Conservation (phyloP, 2,888 invertebrate genomes). For the Lepidochrysops patricia region DNA sequence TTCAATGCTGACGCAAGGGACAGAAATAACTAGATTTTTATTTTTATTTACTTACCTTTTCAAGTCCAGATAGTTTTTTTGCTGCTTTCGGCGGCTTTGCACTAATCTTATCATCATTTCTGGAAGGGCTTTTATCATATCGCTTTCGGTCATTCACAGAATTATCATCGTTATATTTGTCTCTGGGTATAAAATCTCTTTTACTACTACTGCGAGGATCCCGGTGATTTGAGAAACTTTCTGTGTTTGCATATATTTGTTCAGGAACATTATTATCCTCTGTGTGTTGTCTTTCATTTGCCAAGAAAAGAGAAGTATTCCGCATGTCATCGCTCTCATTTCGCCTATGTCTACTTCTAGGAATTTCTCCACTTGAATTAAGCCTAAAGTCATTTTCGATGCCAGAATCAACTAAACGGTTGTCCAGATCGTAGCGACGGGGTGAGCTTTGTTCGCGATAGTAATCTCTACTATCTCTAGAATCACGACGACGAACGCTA, state of each 20-base stretch:
- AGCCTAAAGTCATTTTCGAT: conserved; percentile 87
- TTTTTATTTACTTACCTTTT: conserved; percentile 72
- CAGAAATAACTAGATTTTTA: not conserved
- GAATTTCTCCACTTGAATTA: conserved; percentile 77
- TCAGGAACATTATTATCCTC: conserved; percentile 75
- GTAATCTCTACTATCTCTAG: conserved; percentile 68
- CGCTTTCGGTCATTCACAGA: conserved; percentile 80
- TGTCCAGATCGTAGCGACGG: conserved; percentile 69
- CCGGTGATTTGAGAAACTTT: conserved; percentile 53
- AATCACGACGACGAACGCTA: conserved; percentile 56
- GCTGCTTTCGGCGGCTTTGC: conserved; percentile 75
- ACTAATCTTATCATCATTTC: conserved; percentile 68
- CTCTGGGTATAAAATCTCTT: conserved; percentile 54
- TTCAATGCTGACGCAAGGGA: no score
- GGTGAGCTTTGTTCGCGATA: conserved; percentile 60
- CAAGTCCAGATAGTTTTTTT: conserved; percentile 81
- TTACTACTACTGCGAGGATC: conserved; percentile 50
- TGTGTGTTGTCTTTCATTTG: conserved; percentile 82
- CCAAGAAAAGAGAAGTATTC: conserved; percentile 79
- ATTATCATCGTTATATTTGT: conserved; percentile 78
- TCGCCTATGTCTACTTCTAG: conserved; percentile 42
- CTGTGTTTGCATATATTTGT: conserved; percentile 62
- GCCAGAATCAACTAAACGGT: conserved; percentile 83
- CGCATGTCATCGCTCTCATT: conserved; percentile 80
- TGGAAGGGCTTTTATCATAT: conserved; percentile 64